A percentile compares a stretch with the other conserved stretches of the same genome.
Conservation (phyloP, 2,888 invertebrate genomes). For the Celastrina argiolus region DNA sequence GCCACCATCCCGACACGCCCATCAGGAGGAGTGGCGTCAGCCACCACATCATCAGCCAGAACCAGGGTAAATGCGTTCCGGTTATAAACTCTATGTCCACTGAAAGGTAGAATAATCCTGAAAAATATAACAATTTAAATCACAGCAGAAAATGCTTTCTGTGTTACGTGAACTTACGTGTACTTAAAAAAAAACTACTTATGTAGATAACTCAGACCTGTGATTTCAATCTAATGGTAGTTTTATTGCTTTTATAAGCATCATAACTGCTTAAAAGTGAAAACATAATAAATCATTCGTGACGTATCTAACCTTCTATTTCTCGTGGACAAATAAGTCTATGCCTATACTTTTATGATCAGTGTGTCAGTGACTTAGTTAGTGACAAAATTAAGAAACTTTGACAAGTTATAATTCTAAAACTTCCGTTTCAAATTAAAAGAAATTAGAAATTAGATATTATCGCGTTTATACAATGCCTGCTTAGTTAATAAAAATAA, state of each 20-base stretch:
- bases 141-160: background rate
- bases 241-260: background rate
- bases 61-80: slow-evolving; percentile 53
- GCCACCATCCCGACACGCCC: slow-evolving; percentile 66
- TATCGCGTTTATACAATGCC: too few relatives aligned
- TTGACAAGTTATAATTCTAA: too few relatives aligned
- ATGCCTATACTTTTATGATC: too few relatives aligned
- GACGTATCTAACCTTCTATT: background rate
- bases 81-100: slow-evolving; percentile 67
- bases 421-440: too few relatives aligned
- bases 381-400: too few relatives aligned
- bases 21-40: slow-evolving; percentile 52
- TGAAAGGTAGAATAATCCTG: slow-evolving; percentile 63
- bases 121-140: slow-evolving; percentile 33
- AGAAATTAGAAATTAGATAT: too few relatives aligned
- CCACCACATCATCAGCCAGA: slow-evolving; percentile 64
- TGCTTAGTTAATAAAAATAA: too few relatives aligned
- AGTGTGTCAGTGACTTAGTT: too few relatives aligned
- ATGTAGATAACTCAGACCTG: too few relatives aligned
- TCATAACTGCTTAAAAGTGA: background rate
- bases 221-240: background rate
- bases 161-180: too few relatives aligned
- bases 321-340: too few relatives aligned
- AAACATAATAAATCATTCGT: background rate
- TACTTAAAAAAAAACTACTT: too few relatives aligned